Base-by-base conservation (phyloP, 2,888 invertebrate genomes). In the Thymelicus acteon region DNA sequence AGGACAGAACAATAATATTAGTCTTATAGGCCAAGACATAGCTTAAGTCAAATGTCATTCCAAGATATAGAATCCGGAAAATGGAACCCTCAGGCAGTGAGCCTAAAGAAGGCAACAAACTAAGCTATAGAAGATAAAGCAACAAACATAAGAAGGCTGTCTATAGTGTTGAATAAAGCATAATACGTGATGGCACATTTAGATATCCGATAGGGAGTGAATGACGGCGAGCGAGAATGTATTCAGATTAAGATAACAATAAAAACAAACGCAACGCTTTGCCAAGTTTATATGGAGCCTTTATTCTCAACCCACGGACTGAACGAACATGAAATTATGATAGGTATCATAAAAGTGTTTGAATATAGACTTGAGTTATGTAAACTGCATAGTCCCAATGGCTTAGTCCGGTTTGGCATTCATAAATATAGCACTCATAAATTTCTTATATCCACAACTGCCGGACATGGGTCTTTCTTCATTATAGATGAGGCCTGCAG, bases 241-340 rank as follows among this genome's bases (percentile, higher is more conserved):
- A 70, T 70, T 70, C 70, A 71, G 65, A 71, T 71, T 71, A 52
- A 65, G 65, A 65, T 71, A 71, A 65, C 64, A 71, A 71, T 65
- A 71, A 71, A 71, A 64, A 49, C 60, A 71, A 70, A 70, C 60
- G 70, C 7, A 54, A 12, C 24, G 40, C 63, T 19, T 65, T 71
- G 70, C 64, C 64, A 60, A 71, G 70, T 71, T 71, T 71, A 65
- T 71, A 60, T 44, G 52, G n/a, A 65, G 37, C 60, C 71, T 71
- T 69, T 69, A 65, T 71, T 70, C 48, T 52, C 31, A 58, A 37
- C 49, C 58, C 52, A 31, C 49, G 24, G 44, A 61, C 57, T 52
- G 60, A 24, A 40, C 15, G 39, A 64, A 40, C 47, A 60, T 48
- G 31, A 31, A 60, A 54, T 54, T 60, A 19, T 60, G 52, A 67